Evolutionary conservation across 2,888 invertebrate genomes (phyloP).

Genomic region (Habroteleia sp.): DNA sequence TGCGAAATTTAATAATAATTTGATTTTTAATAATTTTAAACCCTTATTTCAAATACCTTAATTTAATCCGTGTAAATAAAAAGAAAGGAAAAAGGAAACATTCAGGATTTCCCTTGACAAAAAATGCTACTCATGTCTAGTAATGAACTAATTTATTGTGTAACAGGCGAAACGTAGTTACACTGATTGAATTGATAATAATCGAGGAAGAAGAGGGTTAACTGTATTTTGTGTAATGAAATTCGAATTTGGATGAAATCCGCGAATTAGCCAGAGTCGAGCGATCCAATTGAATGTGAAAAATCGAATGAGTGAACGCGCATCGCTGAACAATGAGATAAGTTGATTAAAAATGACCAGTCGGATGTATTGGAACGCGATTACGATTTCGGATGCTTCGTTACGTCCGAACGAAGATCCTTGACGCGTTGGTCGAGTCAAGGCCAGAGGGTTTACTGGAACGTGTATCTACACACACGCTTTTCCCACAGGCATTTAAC

Average conservation of each 20-base stretch:
- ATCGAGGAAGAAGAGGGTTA: conserved; percentile 30
- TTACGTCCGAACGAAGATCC: conserved; percentile 67
- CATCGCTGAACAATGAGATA: conserved; percentile 57
- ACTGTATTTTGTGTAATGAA: conserved; percentile 15
- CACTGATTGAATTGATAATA: conserved; percentile 38
- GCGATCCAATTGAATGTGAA: conserved; percentile 44
- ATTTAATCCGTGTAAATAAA: too few relatives aligned
- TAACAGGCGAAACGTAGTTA: conserved; percentile 24
- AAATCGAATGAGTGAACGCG: conserved; percentile 43
- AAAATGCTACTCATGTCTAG: neutral
- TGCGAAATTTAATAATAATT: too few relatives aligned
- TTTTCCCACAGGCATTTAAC: conserved; percentile 62
- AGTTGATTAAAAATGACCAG: conserved; percentile 73
- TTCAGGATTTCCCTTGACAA: too few relatives aligned
- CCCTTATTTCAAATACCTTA: too few relatives aligned
- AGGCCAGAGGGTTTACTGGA: conserved; percentile 49
- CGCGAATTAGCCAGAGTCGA: conserved; percentile 18
- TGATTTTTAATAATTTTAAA: too few relatives aligned
- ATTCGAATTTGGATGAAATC: conserved; percentile 1
- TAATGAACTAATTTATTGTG: conserved; percentile 35
- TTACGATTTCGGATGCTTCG: conserved; percentile 75
- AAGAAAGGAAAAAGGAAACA: too few relatives aligned
- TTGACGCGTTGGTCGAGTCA: conserved; percentile 46
- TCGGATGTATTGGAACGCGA: conserved; percentile 69
- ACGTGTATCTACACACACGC: conserved; percentile 30